Evolutionary conservation across 2,797 vertebrate genomes (phyloP).

Genomic region (Phrynocephalus vlangalii): DNA sequence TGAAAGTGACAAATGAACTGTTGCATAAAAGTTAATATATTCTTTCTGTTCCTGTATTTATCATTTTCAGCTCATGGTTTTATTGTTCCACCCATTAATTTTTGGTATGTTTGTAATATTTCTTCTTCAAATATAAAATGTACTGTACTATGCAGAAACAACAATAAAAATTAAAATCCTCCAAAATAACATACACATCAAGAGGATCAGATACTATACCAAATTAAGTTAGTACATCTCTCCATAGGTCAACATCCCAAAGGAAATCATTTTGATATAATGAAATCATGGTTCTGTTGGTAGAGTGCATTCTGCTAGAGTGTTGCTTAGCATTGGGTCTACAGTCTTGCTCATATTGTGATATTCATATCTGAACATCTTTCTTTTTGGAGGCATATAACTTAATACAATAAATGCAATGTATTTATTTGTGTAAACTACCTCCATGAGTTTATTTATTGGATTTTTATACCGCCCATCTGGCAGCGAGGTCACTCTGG

Average conservation of each 20-base stretch:
- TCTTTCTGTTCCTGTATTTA: conserved; percentile 34
- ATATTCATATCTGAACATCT: not conserved
- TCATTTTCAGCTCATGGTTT: conserved; percentile 50
- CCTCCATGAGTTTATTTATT: not conserved
- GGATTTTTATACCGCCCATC: no score
- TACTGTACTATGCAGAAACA: no score
- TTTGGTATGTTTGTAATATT: not conserved
- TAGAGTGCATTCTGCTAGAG: not conserved
- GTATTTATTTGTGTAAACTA: not conserved
- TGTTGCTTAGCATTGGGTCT: not conserved
- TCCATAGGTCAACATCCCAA: no score
- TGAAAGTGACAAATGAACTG: conserved; percentile 68
- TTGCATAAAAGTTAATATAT: conserved; percentile 57
- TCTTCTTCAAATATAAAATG: no score
- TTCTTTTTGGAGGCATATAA: not conserved
- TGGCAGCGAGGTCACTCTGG: no score
- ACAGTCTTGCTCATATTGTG: not conserved
- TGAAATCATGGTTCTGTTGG: not conserved
- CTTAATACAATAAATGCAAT: not conserved
- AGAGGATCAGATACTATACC: no score
- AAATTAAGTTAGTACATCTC: no score
- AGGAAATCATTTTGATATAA: not conserved
- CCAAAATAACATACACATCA: no score
- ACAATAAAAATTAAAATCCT: no score
- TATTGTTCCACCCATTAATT: conserved; percentile 46